Conservation (phyloP, 2,113 vertebrate species). For the Antechinus flavipes region DNA sequence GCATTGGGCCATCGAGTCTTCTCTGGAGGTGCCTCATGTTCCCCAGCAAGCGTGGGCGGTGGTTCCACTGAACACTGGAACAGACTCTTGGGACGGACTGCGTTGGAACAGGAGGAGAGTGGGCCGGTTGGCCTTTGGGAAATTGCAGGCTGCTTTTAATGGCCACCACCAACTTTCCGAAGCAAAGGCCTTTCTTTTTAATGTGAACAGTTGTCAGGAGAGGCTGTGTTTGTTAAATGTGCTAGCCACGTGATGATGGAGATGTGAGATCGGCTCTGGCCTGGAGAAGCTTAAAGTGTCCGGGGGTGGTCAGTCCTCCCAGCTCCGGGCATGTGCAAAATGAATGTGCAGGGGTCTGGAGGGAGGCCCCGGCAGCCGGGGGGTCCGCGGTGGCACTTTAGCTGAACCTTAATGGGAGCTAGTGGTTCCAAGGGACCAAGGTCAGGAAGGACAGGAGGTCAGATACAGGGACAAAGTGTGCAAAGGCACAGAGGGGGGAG, state of each 20-base stretch:
- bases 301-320: too few species aligned
- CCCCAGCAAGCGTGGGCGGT: too few species aligned
- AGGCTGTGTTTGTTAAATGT: neutral
- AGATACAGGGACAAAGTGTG: neutral
- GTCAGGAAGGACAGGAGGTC: too few species aligned
- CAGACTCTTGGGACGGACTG: neutral
- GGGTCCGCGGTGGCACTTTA: too few species aligned
- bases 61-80: too few species aligned
- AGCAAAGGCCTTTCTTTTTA: neutral
- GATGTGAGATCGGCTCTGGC: neutral
- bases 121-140: neutral
- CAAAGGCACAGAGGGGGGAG: neutral
- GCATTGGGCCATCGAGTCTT: neutral
- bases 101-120: neutral
- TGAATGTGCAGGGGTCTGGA: too few species aligned
- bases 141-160: neutral
- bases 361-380: too few species aligned
- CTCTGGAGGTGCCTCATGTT: neutral
- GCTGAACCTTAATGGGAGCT: too few species aligned
- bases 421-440: too few species aligned
- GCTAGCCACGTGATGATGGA: neutral
- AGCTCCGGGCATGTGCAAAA: too few species aligned
- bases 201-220: neutral
- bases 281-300: neutral
- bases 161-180: neutral